phyloP scores from a whole-genome alignment of 2,797 vertebrate species.

The Lepus oiostolus region DNA sequence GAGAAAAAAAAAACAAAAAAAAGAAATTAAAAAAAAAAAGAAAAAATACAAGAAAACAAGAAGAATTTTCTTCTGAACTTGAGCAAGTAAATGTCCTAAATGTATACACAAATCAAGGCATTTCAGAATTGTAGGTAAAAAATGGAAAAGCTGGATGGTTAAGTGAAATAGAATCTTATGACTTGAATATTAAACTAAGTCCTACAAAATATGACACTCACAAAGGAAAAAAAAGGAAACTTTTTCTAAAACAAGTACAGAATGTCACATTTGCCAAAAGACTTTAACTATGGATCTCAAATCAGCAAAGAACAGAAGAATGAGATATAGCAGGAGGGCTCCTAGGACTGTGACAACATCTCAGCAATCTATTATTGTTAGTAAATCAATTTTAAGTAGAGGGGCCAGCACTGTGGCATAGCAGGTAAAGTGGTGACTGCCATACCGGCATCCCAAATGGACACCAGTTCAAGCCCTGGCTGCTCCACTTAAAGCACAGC shows the following conservation, averaged over 20 bases:
- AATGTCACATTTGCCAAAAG: not conserved
- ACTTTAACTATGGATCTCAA: not conserved
- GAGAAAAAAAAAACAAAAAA: no score
- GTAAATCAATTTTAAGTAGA: not conserved
- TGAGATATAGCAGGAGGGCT: not conserved
- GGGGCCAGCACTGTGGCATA: no score
- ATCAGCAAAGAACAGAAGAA: not conserved
- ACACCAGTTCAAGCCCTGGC: no score
- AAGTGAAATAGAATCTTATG: slow-evolving; percentile 30
- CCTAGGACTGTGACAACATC: not conserved
- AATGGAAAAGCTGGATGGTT: not conserved
- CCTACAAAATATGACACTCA: not conserved
- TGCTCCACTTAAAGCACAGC: no score
- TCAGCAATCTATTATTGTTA: not conserved
- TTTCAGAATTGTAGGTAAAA: slow-evolving; percentile 30
- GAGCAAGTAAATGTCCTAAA: slow-evolving; percentile 5
- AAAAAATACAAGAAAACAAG: not conserved
- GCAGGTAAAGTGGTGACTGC: no score
- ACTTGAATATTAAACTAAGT: not conserved
- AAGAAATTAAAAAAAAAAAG: not conserved
- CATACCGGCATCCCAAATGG: no score
- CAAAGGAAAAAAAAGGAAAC: not conserved
- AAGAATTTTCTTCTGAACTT: slow-evolving; percentile 35
- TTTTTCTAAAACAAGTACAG: slow-evolving; percentile 29
- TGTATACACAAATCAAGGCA: not conserved